Evolutionary conservation across 2,113 vertebrate genomes (phyloP).

Genomic region (Toxostoma redivivum): DNA sequence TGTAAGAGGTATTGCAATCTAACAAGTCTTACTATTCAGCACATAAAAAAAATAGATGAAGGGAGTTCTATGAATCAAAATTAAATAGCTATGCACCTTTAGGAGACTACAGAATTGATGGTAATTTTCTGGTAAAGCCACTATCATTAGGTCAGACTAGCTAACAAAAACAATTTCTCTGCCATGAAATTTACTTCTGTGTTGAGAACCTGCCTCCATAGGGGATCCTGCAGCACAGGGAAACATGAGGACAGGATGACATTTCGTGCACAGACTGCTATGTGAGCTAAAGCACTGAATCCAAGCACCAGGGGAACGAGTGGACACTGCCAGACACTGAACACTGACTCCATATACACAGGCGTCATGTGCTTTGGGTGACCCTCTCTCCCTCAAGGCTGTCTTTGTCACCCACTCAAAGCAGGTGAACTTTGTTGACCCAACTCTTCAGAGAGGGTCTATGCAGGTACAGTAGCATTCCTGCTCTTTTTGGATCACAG

Average conservation of each 20-base stretch:
- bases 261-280: background rate
- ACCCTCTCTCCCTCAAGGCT: background rate
- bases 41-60: background rate
- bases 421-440: background rate
- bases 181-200: background rate
- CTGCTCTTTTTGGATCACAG: background rate
- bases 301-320: background rate
- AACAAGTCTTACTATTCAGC: background rate
- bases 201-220: background rate
- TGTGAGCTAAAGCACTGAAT: background rate
- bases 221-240: background rate
- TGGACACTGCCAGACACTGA: background rate
- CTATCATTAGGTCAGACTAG: background rate
- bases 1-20: background rate
- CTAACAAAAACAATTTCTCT: background rate
- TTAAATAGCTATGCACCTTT: background rate
- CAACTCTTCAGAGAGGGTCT: rapidly evolving
- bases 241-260: background rate
- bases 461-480: background rate
- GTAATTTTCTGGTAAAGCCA: background rate
- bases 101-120: background rate
- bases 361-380: background rate
- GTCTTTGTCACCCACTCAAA: background rate
- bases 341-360: rapidly evolving
- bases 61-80: background rate